phyloP scores from a whole-genome alignment of 2,888 invertebrate genomes.

The Monoplex corrugatus region DNA sequence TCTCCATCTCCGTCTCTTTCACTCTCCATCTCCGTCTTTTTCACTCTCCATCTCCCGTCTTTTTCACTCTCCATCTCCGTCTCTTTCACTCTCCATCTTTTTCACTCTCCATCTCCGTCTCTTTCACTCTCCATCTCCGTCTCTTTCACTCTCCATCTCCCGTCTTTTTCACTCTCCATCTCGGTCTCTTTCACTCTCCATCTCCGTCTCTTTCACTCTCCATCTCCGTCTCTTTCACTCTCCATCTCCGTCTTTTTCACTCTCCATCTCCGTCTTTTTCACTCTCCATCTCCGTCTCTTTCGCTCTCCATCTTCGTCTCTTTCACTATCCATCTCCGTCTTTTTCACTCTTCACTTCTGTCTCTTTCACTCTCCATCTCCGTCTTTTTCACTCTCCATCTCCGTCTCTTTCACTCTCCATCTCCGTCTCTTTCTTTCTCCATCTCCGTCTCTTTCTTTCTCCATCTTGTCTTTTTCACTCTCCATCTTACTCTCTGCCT shows the following conservation, averaged over 20 bases:
- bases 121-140: not conserved
- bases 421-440: not conserved
- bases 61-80: not conserved
- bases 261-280: not conserved
- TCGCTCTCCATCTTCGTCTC: not conserved
- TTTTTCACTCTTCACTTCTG: not conserved
- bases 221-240: not conserved
- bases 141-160: not conserved
- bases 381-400: not conserved
- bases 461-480: no score
- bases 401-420: not conserved
- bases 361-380: not conserved
- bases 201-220: no score
- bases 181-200: no score
- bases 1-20: no score
- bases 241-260: not conserved
- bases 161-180: no score
- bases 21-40: no score
- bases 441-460: not conserved
- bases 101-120: no score
- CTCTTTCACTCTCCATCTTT: no score
- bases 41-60: no score
- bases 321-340: not conserved
- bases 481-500: not conserved
- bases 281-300: not conserved